Base-by-base conservation (phyloP, 2,888 invertebrate genomes). In the Steromphala cineraria region DNA sequence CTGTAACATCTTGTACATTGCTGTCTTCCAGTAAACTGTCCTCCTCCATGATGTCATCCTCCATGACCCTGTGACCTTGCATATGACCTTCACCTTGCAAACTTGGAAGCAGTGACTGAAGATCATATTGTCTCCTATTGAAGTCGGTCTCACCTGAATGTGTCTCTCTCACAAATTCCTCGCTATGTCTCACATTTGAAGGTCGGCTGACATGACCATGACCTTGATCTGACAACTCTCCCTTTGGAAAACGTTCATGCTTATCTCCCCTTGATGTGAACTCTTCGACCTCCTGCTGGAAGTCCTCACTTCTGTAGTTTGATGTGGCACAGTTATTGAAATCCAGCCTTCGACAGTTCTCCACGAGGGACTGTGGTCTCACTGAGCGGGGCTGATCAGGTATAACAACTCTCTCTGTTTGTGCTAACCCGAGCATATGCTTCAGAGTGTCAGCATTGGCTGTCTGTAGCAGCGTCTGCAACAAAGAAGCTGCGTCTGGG, bases 1-100 rank as follows among this genome's bases (percentile, higher is more conserved):
- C 86, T 46, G 86, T 87, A 17, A 87, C 81, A 17, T 87, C 85
- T 19, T 85, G 83, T 55, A 81, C 75, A n/a, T 87, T 86, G 62
- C 83, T 83, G 56, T 86, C 84, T 19, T 80, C 79, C 0, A 67
- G 71, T 8, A 53, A 21, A 24, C 53, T 53, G 19, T 83, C 75
- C 31, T 83, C 81, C 17, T 84, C 83, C 46, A 81, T 76, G 0
- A 79, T 76, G 78, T 82, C 82, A 74, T 67, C 80, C 13, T 46
- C 46, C 5, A 10, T 46, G 46, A 46, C 46, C 46, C 13, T 10
- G 10, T 46, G 46, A 46, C 46, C 46, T 46, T 46, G 46, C 31
- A 80, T 71, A 40, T 78, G 79, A 67, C 78, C 62, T 36, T 83
- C 75, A 62, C 40, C 53, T 76, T 55, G 71, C 1, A 36, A 15